Conservation (phyloP, 2,113 vertebrate genomes). For the Diadophis punctatus region DNA sequence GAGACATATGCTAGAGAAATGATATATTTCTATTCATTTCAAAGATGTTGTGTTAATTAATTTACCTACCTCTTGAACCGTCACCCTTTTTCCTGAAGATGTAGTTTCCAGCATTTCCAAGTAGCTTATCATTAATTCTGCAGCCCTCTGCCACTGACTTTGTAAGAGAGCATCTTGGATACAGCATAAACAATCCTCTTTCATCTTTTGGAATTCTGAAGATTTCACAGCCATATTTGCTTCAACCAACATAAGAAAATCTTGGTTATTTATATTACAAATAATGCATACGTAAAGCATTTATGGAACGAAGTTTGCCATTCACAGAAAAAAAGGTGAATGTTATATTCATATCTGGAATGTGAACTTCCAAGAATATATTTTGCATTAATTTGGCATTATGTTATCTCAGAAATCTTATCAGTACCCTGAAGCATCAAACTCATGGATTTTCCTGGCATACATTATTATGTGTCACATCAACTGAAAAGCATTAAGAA, state of each 20-base stretch:
- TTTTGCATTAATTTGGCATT: not conserved
- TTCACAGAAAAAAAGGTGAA: not conserved
- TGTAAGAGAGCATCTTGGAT: slow-evolving; percentile 81
- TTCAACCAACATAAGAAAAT: slow-evolving; percentile 31
- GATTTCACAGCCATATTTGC: slow-evolving; percentile 39
- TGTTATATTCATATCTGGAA: not conserved
- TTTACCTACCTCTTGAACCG: slow-evolving; percentile 70
- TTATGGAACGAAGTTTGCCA: not conserved
- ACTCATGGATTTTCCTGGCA: not conserved
- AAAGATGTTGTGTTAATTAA: not conserved
- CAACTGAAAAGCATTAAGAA: not conserved
- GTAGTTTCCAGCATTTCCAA: slow-evolving; percentile 75
- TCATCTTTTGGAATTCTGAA: slow-evolving; percentile 71
- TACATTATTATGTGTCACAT: not conserved
- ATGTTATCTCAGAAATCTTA: not conserved
- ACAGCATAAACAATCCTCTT: slow-evolving; percentile 69
- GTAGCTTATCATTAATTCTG: slow-evolving; percentile 77
- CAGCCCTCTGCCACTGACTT: slow-evolving; percentile 83
- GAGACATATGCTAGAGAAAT: not conserved
- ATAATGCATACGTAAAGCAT: not conserved
- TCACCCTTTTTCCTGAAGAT: not conserved
- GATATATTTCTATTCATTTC: not conserved
- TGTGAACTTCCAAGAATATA: not conserved
- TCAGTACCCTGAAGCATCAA: not conserved
- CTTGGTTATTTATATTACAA: not conserved